phyloP scores from a whole-genome alignment of 2,113 vertebrate genomes.

The Stegostoma tigrinum region DNA sequence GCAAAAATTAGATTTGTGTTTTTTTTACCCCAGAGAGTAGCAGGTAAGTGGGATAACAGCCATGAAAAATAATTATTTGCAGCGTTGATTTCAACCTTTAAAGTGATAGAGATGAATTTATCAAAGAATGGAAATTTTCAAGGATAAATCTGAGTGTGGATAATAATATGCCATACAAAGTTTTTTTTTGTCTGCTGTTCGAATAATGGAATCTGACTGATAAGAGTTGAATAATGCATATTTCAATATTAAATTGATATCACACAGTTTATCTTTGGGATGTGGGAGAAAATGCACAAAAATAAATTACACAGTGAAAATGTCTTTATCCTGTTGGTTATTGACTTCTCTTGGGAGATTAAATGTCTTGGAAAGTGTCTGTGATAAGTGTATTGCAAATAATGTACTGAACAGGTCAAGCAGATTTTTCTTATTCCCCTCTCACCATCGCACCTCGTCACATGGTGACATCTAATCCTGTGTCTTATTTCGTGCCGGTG shows the following conservation, averaged over 20 bases:
- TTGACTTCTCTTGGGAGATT: constrained; percentile 15
- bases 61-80: not conserved
- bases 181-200: not conserved
- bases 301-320: not conserved
- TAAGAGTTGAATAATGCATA: not conserved
- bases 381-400: not conserved
- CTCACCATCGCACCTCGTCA: not conserved
- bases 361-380: not conserved
- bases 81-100: not conserved
- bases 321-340: not conserved
- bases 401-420: not conserved
- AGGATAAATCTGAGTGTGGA: not conserved
- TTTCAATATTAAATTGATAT: not conserved
- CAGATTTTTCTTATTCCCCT: not conserved
- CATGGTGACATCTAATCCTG: not conserved
- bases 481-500: not conserved
- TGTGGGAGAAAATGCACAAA: not conserved
- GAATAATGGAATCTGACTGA: not conserved
- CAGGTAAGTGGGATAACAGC: not conserved
- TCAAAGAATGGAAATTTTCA: not conserved
- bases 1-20: not conserved
- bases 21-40: not conserved
- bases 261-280: not conserved
- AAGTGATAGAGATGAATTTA: not conserved
- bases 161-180: not conserved